Evolutionary conservation across 2,797 vertebrate genomes (phyloP), one percentile per base, ranked within the genome.

Genomic region (Chaunax sp.): DNA sequence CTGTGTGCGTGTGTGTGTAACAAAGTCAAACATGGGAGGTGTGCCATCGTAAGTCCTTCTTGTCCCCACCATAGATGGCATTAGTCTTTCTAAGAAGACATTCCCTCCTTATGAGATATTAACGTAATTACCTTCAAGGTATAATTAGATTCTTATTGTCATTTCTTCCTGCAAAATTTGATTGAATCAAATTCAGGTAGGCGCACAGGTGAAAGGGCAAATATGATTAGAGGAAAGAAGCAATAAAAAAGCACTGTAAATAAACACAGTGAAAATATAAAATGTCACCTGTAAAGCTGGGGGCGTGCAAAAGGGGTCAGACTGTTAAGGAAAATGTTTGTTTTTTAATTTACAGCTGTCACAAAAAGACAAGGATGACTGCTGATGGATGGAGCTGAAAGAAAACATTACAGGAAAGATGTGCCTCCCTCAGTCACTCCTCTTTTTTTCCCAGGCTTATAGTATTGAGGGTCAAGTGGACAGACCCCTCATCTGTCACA

Each of bases 31-130:
- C 58, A 45, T 26, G 22, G 13, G 61, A 64, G 66, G 69, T 62
- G 80, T 74, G 51, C 19, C 63, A 58, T 30, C 64, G 30, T 54
- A 56, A 63, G 57, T 58, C 9, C 53, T 56, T 51, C 44, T 47
- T 16, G 43, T 64, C 78, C 38, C 35, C 52, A 51, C 26, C 19
- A 37, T 33, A 37, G 19, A 43, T 40, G 49, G 44, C 50, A 59
- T 73, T 55, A 52, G 43, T 69, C 54, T 64, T 81, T 68, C 77
- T 76, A 45, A 79, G 72, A 73, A 67, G 9, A 79, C 52, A 59
- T 13, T 47, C 38, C 54, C 28, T 69, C 41, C 53, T 51, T 20
- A 49, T 19, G 20, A 77, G 45, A 61, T 67, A 81, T 33, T 72
- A 75, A 81, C 47, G 69, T 49, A 25, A 77, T 80, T 63, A 69